A percentile compares a stretch with the other conserved stretches of the same genome.
phyloP scores from a whole-genome alignment of 2,113 vertebrate species.

The Junco hyemalis region DNA sequence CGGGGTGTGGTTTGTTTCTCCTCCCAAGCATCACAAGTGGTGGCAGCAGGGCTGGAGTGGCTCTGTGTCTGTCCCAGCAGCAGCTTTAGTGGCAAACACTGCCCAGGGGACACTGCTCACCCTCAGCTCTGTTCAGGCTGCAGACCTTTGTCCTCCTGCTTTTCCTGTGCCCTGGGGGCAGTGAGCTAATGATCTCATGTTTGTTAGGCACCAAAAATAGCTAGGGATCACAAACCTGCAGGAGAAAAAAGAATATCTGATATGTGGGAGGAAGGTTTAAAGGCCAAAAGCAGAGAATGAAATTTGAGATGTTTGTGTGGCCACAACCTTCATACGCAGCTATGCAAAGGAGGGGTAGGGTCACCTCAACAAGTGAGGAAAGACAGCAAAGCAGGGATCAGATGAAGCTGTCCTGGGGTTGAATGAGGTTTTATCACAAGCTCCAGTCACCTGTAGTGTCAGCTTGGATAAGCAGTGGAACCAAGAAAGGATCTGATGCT shows the following conservation, averaged over 20 bases:
- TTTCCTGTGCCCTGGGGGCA: neutral
- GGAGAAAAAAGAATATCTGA: neutral
- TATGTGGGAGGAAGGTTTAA: neutral
- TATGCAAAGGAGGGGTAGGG: neutral
- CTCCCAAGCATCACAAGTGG: neutral
- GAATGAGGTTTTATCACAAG: neutral
- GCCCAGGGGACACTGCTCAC: neutral
- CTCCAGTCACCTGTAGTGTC: neutral
- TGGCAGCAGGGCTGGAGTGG: neutral
- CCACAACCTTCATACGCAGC: neutral
- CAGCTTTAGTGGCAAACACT: neutral
- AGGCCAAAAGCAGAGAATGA: neutral
- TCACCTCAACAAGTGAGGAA: neutral
- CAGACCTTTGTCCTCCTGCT: neutral
- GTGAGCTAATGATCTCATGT: neutral
- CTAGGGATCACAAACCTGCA: neutral
- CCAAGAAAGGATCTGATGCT: neutral
- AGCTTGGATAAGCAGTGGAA: neutral
- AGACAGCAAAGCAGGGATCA: neutral
- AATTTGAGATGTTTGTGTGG: neutral
- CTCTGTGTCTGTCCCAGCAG: neutral
- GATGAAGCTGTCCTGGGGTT: neutral
- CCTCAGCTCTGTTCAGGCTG: neutral
- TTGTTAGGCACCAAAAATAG: neutral
- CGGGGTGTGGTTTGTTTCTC: neutral